Base-by-base conservation (phyloP, 2,888 invertebrate species). In the Mystacides longicornis region DNA sequence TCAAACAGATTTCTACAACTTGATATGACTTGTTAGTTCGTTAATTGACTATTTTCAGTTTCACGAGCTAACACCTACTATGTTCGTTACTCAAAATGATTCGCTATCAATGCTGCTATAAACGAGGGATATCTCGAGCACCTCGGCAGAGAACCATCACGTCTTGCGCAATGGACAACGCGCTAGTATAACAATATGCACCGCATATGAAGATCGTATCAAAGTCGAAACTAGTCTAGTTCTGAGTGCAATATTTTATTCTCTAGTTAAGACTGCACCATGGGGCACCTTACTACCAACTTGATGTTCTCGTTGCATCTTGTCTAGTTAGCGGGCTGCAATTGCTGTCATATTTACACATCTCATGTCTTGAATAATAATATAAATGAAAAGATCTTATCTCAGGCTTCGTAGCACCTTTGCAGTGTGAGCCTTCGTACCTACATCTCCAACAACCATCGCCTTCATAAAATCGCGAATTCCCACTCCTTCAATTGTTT, bases 271-370 rank as follows among this genome's bases (percentile, higher is more conserved):
- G 14, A 37, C 16, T 37, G 37, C 37, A 37, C 37, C 37, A 37
- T 37, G 37, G 37, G 37, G 37, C 37, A n/a, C 16, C 37, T 27
- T 11, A n/a, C 37, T n/a, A n/a, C n/a, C n/a, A n/a, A 37, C 4
- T 3, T 37, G 37, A 37, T 37, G 37, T 37, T 5, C 11, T 27
- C 14, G n/a, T 14, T 37, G 37, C 37, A 37, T 3, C 14, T 37
- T 16, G 37, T 37, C 37, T 37, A 14, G 37, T 37, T 37, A 37
- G 37, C 37, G 14, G n/a, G n/a, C 16, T 37, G 37, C 37, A 37
- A 37, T 37, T 37, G 37, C 37, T 37, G 37, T 37, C 37, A 37
- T 37, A 37, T 37, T 37, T 37, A 37, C 37, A 37, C 37, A 37
- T 37, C 37, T 37, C 37, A 37, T 37, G 37, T 37, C 37, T 37